Conservation (phyloP, 2,113 vertebrate species). For the Butorides virescens region DNA sequence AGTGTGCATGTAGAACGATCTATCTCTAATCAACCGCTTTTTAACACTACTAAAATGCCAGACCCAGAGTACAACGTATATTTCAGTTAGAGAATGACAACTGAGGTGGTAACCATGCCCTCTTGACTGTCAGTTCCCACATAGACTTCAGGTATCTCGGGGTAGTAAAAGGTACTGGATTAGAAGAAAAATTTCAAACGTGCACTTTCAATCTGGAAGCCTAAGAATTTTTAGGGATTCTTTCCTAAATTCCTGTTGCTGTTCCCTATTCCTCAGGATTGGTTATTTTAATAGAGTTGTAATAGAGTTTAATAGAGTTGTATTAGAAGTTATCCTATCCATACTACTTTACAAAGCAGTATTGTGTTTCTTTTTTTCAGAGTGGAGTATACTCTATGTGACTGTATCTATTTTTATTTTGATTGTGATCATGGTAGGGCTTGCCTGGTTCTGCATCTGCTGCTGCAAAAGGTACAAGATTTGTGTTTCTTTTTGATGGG, state of each 20-base stretch:
- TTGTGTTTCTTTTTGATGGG: not conserved
- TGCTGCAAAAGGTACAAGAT: conserved; percentile 86
- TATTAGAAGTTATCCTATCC: not conserved
- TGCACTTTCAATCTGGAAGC: not conserved
- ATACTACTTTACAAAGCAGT: not conserved
- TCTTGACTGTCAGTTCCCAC: not conserved
- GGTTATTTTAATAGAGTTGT: not conserved
- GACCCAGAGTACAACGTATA: not conserved
- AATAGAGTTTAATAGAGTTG: not conserved
- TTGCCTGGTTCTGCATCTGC: conserved; percentile 83
- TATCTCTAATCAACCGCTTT: not conserved
- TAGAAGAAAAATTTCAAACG: not conserved
- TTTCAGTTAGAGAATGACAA: not conserved
- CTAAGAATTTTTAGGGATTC: not conserved
- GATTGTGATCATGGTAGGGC: conserved; percentile 69
- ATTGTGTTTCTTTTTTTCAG: conserved; percentile 67
- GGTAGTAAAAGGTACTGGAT: not conserved
- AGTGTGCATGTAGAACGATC: rapidly evolving
- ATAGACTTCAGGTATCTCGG: not conserved
- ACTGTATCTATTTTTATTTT: conserved; percentile 74
- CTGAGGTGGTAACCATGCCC: not conserved
- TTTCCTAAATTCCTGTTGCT: not conserved
- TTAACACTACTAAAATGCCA: not conserved
- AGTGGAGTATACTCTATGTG: conserved; percentile 90
- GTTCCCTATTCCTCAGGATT: not conserved